These are phyloP conservation scores for Matsumurasca onukii DNA, from an alignment of 1,140 invertebrate species.

Conservation along the genomic window DNA sequence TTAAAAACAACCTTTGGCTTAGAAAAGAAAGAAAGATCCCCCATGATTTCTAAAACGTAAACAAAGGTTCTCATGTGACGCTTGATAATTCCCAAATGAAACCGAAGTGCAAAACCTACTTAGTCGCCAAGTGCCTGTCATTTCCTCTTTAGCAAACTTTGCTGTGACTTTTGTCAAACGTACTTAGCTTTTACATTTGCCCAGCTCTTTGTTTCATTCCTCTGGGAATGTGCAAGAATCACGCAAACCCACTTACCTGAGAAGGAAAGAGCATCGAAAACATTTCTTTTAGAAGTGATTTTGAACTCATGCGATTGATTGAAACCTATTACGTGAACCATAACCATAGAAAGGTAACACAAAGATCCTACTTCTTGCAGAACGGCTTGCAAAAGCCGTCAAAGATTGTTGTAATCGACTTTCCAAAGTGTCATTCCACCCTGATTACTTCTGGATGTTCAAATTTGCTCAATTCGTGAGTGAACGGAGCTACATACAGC, in stretches of 20 bases:
- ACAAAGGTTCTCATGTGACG: not conserved
- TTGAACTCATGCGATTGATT: too few species aligned
- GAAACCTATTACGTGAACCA: too few species aligned
- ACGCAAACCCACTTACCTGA: not conserved
- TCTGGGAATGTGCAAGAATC: not conserved
- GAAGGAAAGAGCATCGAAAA: too few species aligned
- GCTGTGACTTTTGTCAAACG: not conserved
- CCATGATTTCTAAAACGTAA: not conserved
- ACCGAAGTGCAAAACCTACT: slow-evolving; percentile 21
- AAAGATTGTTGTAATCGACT: too few species aligned
- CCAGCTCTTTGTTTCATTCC: not conserved
- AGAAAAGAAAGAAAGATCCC: not conserved
- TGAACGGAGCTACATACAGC: too few species aligned
- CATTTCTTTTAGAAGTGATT: too few species aligned
- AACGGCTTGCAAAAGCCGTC: too few species aligned
- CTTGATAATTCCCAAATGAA: not conserved
- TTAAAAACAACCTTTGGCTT: not conserved
- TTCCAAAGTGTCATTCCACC: too few species aligned
- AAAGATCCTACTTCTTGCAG: too few species aligned
- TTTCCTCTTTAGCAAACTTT: not conserved
- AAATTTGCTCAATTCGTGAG: too few species aligned
- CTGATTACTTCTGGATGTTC: too few species aligned
- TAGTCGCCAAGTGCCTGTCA: not conserved
- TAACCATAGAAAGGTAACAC: too few species aligned
- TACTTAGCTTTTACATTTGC: not conserved